Percentiles rank a stretch among this genome's conserved stretches.
These are phyloP conservation scores for Contarinia nasturtii DNA, from an alignment of 1,140 invertebrate genomes.

Conservation along the genomic window DNA sequence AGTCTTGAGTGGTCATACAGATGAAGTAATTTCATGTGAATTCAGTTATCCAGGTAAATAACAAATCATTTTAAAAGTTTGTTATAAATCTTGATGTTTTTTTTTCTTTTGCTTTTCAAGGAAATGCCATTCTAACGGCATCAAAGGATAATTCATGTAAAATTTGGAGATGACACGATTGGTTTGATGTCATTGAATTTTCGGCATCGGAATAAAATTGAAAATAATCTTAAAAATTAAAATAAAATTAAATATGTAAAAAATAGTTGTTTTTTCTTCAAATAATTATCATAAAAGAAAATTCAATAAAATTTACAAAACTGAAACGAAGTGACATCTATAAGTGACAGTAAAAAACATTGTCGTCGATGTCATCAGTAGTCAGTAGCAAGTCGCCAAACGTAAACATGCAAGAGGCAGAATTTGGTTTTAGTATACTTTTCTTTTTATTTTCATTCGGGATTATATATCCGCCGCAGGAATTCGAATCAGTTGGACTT, in stretches of 20 bases:
- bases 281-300: not conserved
- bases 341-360: too few species aligned
- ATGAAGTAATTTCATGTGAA: constrained; percentile 61
- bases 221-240: not conserved
- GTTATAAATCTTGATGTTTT: too few species aligned
- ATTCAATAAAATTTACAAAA: not conserved
- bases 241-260: not conserved
- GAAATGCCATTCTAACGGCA: constrained; percentile 55
- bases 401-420: constrained; percentile 19
- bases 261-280: not conserved
- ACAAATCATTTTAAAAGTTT: too few species aligned
- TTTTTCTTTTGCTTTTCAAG: too few species aligned
- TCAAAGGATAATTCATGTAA: constrained; percentile 52
- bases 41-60: constrained; percentile 39
- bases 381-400: not conserved
- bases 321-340: not conserved
- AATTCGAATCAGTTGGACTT: constrained; percentile 53
- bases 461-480: constrained; percentile 51
- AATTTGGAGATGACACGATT: constrained; percentile 52
- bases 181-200: constrained; percentile 22
- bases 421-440: constrained; percentile 41
- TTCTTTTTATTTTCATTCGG: constrained; percentile 46
- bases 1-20: constrained; percentile 47
- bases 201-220: not conserved
- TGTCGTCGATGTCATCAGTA: not conserved